Conservation (phyloP, 2,888 invertebrate species). For the Alloscopus bannaensis region DNA sequence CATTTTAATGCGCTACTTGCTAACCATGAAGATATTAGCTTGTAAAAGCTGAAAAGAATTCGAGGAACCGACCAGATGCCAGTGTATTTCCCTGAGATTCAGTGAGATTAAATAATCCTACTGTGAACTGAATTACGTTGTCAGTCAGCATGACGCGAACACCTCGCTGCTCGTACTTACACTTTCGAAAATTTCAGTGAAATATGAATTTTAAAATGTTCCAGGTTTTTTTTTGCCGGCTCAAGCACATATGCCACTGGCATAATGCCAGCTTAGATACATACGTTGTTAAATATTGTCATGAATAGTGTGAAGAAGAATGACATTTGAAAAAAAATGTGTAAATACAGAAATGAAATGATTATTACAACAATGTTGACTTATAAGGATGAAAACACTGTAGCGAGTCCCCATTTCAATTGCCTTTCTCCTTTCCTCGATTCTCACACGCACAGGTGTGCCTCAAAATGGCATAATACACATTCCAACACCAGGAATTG, state of each 20-base stretch:
- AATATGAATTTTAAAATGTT: too few species aligned
- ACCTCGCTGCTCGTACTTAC: too few species aligned
- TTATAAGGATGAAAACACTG: slow-evolving; percentile 39
- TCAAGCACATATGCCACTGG: too few species aligned
- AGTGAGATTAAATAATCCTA: slow-evolving; percentile 43
- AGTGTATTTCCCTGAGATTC: slow-evolving; percentile 37
- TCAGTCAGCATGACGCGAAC: too few species aligned
- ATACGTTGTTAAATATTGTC: too few species aligned
- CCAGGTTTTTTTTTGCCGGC: too few species aligned
- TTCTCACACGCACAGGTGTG: slow-evolving; percentile 44
- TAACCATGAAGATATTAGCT: too few species aligned
- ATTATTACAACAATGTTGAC: slow-evolving; percentile 39
- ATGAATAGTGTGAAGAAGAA: slow-evolving; percentile 9
- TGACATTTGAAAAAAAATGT: slow-evolving; percentile 50
- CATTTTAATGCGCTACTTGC: slow-evolving; percentile 25
- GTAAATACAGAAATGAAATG: neutral
- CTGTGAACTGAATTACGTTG: slow-evolving; percentile 23
- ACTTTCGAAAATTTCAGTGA: too few species aligned
- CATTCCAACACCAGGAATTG: slow-evolving; percentile 19
- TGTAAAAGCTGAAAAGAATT: slow-evolving; percentile 15
- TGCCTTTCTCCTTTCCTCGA: slow-evolving; percentile 29
- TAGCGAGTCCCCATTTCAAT: slow-evolving; percentile 1
- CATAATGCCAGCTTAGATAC: too few species aligned
- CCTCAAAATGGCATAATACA: slow-evolving; percentile 14
- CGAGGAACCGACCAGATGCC: slow-evolving; percentile 11